phyloP scores from a whole-genome alignment of 2,888 invertebrate species.

The Cheilosia vulpina region DNA sequence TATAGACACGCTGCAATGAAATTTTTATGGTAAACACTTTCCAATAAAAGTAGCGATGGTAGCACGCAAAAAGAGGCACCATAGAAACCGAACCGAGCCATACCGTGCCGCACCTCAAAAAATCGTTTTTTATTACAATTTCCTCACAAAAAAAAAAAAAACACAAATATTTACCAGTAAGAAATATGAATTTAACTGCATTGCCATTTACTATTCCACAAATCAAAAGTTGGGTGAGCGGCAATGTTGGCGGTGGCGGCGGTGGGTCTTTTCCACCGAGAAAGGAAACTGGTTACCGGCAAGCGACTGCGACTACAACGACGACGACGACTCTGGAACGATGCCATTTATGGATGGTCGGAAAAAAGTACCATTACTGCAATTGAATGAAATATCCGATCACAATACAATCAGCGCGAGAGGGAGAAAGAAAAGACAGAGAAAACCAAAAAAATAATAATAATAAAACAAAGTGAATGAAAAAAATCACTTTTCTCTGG shows the following conservation, averaged over 20 bases:
- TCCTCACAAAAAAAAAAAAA: slow-evolving; percentile 38
- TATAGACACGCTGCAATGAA: slow-evolving; percentile 30
- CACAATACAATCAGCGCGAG: slow-evolving; percentile 24
- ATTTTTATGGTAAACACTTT: slow-evolving; percentile 65
- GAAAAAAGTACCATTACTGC: slow-evolving; percentile 54
- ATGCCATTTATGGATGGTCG: slow-evolving; percentile 44
- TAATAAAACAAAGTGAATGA: background rate
- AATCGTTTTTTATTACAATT: slow-evolving; percentile 52
- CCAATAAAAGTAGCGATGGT: slow-evolving; percentile 54
- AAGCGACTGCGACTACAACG: slow-evolving; percentile 1
- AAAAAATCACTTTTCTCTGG: slow-evolving; percentile 38
- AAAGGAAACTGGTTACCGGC: slow-evolving; percentile 70
- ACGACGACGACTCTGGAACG: slow-evolving; percentile 9
- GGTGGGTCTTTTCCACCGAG: slow-evolving; percentile 8
- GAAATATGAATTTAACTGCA: slow-evolving; percentile 66
- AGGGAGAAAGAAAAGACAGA: slow-evolving; percentile 22
- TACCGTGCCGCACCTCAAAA: slow-evolving; percentile 47
- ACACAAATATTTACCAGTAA: slow-evolving; percentile 21
- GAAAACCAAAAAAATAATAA: background rate
- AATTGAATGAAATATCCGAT: slow-evolving; percentile 72
- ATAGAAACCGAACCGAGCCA: background rate
- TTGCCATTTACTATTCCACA: slow-evolving; percentile 54
- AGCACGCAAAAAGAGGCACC: background rate
- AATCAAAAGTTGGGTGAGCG: slow-evolving; percentile 21
- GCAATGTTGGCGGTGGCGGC: background rate